Evolutionary conservation across 1,140 invertebrate genomes (phyloP).

Genomic region (Achatina immaculata): DNA sequence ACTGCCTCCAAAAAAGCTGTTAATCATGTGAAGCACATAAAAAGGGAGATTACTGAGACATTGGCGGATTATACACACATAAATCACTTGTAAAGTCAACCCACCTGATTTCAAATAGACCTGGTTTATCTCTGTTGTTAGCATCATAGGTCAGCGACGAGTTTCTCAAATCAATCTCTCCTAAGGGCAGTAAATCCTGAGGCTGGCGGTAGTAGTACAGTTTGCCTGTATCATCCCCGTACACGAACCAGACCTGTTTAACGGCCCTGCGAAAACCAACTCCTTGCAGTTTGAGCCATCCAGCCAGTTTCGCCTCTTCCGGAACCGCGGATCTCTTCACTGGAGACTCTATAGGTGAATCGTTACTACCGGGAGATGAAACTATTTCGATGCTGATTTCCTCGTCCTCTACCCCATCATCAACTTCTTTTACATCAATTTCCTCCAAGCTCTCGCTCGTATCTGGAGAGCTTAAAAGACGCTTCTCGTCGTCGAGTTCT

Average conservation of each 20-base stretch:
- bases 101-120: constrained; percentile 22
- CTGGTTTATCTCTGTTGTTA: constrained; percentile 24
- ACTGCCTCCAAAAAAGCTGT: too few relatives aligned
- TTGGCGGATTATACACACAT: too few relatives aligned
- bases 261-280: constrained; percentile 13
- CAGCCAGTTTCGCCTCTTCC: constrained; percentile 23
- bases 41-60: too few relatives aligned
- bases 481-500: not conserved
- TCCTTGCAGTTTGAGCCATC: constrained; percentile 17
- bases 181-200: constrained; percentile 16
- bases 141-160: constrained; percentile 27
- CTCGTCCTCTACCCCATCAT: not conserved
- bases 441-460: constrained; percentile 18
- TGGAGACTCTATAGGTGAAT: not conserved
- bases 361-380: not conserved
- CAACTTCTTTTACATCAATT: not conserved
- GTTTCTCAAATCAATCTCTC: constrained; percentile 20
- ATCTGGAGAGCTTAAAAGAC: not conserved
- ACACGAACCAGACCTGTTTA: constrained; percentile 19
- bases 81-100: too few relatives aligned
- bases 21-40: too few relatives aligned
- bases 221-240: constrained; percentile 25
- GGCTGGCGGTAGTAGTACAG: constrained; percentile 26
- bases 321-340: not conserved
- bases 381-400: constrained; percentile 23